phyloP scores from a whole-genome alignment of 2,888 invertebrate genomes.

The Teleogryllus oceanicus region DNA sequence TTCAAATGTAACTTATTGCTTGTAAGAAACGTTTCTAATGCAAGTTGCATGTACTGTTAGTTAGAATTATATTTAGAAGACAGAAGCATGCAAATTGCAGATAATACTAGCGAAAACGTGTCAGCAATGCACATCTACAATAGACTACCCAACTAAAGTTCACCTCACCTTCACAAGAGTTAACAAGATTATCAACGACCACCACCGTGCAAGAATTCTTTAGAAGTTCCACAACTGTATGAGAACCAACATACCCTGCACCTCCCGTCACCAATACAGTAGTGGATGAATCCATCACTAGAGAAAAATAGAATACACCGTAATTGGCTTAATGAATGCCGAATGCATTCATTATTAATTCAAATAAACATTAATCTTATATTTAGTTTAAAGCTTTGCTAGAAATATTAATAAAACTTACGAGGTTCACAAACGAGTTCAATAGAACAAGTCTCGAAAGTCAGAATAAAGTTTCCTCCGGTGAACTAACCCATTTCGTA shows the following conservation, averaged over 20 bases:
- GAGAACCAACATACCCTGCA: constrained; percentile 92
- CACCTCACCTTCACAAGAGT: constrained; percentile 65
- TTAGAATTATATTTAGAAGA: no score
- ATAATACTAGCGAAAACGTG: not conserved
- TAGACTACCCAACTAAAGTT: constrained; percentile 38
- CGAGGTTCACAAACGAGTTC: no score
- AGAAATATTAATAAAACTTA: no score
- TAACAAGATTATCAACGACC: constrained; percentile 83
- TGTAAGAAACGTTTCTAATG: no score
- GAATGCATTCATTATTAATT: no score
- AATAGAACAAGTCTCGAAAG: no score
- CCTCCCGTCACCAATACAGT: constrained; percentile 84
- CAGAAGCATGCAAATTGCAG: not conserved
- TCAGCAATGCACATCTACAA: constrained; percentile 31
- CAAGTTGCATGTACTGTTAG: no score
- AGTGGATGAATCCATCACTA: constrained; percentile 43
- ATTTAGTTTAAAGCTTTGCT: no score
- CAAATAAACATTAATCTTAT: no score
- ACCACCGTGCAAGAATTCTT: constrained; percentile 70
- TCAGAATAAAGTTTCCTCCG: no score
- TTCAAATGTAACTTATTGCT: no score
- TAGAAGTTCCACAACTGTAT: constrained; percentile 79
- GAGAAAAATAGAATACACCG: not conserved
- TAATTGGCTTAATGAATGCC: no score
- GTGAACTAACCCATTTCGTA: not conserved